phyloP scores from a whole-genome alignment of 1,140 invertebrate genomes.

The Lepeophtheirus salmonis region DNA sequence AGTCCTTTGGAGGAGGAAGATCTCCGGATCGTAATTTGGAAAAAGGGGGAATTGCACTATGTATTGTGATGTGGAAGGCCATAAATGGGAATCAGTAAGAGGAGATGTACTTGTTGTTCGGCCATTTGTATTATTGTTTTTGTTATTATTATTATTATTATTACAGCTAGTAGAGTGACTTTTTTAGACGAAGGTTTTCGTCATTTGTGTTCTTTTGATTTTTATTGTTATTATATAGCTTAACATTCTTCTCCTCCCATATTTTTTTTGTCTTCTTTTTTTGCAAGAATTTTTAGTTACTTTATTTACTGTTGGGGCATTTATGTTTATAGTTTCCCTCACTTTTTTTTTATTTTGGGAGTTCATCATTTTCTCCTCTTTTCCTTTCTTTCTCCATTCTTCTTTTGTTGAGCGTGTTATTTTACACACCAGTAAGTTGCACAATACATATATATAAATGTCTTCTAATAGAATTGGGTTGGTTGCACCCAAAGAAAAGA shows the following conservation, averaged over 20 bases:
- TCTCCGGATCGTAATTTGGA: not conserved
- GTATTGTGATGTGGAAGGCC: not conserved
- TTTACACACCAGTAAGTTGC: not conserved
- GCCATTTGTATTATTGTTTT: too few species aligned
- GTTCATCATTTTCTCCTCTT: not conserved
- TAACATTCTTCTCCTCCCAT: not conserved
- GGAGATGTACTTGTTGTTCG: too few species aligned
- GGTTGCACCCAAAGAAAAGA: too few species aligned
- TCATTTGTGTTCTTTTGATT: too few species aligned
- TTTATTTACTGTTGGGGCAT: not conserved
- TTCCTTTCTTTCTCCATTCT: not conserved
- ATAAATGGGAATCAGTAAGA: not conserved
- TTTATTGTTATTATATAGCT: not conserved
- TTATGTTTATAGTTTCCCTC: not conserved
- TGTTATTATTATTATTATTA: too few species aligned
- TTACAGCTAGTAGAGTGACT: too few species aligned
- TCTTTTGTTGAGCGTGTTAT: not conserved
- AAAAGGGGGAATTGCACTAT: not conserved
- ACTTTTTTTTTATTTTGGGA: too few species aligned
- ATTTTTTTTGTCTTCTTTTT: not conserved
- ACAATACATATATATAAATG: too few species aligned
- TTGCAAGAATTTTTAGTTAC: not conserved
- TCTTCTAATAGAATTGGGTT: too few species aligned
- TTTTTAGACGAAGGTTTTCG: too few species aligned
- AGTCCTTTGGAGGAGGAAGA: not conserved